Conservation (phyloP, 2,888 invertebrate species). For the Agrochola circellaris region DNA sequence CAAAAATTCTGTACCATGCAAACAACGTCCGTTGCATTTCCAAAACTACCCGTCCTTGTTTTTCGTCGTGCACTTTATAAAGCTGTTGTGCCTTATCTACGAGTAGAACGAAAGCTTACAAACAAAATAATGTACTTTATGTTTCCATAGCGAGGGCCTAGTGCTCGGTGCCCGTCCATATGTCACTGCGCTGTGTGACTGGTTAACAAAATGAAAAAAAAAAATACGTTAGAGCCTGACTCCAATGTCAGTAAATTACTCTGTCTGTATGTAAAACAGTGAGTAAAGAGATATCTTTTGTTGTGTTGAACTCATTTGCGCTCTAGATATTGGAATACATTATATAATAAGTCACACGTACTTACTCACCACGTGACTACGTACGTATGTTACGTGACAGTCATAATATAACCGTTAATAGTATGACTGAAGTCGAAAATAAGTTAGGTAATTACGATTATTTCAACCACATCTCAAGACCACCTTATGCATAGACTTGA, state of each 20-base stretch:
- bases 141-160: conserved; percentile 38
- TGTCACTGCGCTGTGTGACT: conserved; percentile 49
- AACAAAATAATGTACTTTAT: conserved; percentile 53
- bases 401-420: too few species aligned
- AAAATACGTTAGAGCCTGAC: conserved; percentile 36
- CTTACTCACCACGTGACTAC: too few species aligned
- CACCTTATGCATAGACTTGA: background rate
- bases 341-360: background rate
- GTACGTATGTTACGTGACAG: too few species aligned
- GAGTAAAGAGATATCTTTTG: background rate
- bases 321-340: background rate
- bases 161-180: conserved; percentile 51
- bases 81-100: conserved; percentile 37
- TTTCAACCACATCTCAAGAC: background rate
- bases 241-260: conserved; percentile 44
- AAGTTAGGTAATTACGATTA: background rate
- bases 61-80: conserved; percentile 29
- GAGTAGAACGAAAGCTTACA: conserved; percentile 35
- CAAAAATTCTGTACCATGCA: conserved; percentile 12
- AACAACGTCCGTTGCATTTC: conserved; percentile 33
- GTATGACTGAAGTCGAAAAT: background rate
- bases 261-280: conserved; percentile 10
- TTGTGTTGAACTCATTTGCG: background rate
- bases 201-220: conserved; percentile 53
- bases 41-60: conserved; percentile 27